Conservation (phyloP, 2,888 invertebrate species). For the Zele albiditarsus region DNA sequence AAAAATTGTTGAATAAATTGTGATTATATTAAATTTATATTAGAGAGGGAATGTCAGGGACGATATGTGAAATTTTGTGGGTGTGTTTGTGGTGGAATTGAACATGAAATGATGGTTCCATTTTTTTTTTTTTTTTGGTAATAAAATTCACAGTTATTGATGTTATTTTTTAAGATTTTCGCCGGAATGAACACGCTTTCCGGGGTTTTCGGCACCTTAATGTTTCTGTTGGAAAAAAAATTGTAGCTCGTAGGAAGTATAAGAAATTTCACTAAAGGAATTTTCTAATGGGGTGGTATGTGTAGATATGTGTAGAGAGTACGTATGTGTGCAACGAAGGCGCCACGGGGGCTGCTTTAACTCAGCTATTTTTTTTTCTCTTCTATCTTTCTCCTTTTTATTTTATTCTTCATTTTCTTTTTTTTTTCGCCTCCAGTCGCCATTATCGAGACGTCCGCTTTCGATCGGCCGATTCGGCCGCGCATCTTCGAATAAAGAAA, state of each 20-base stretch:
- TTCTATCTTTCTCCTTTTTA: neutral
- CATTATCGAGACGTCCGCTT: conserved; percentile 48
- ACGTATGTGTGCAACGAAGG: neutral
- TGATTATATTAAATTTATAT: conserved; percentile 12
- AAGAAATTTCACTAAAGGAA: neutral
- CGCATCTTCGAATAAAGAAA: conserved; percentile 50
- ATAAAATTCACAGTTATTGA: too few species aligned
- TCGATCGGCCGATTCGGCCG: conserved; percentile 44
- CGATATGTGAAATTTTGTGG: too few species aligned
- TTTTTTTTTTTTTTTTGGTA: too few species aligned
- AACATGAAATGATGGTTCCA: too few species aligned
- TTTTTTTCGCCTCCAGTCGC: conserved; percentile 8
- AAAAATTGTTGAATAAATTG: conserved; percentile 13
- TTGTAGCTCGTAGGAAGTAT: neutral
- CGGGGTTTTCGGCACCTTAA: too few species aligned
- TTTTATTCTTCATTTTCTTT: conserved; percentile 44
- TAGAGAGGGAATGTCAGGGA: neutral
- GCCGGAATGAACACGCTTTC: too few species aligned
- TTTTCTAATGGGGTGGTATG: neutral
- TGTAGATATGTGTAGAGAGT: neutral
- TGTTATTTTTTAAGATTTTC: too few species aligned
- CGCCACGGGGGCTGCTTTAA: conserved; percentile 11
- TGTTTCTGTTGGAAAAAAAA: too few species aligned
- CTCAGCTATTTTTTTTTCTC: neutral
- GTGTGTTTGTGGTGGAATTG: too few species aligned